Percentiles rank a stretch among this genome's conserved stretches.
Conservation (phyloP, 2,797 vertebrate genomes). For the Gymnothorax javanicus region DNA sequence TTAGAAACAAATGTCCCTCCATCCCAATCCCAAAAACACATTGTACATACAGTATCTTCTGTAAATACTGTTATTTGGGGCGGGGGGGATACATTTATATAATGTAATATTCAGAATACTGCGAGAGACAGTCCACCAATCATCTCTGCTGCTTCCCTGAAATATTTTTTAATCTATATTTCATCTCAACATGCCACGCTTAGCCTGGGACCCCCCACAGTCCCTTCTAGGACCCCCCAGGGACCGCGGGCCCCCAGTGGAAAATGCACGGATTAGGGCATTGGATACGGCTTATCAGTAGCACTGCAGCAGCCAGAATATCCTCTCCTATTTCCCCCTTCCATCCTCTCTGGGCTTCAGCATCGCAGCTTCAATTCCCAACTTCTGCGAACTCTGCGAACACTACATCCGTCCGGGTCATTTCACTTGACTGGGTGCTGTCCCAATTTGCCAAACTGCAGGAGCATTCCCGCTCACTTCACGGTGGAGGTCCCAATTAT, state of each 20-base stretch:
- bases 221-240: neutral
- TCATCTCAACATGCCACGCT: neutral
- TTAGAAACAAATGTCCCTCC: too few species aligned
- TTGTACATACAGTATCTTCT: too few species aligned
- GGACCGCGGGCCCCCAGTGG: too few species aligned
- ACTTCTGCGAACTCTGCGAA: neutral
- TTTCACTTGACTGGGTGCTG: neutral
- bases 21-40: too few species aligned
- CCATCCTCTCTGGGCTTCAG: neutral
- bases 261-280: neutral
- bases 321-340: neutral
- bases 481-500: neutral
- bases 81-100: too few species aligned
- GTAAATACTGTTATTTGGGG: too few species aligned
- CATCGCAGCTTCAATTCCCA: neutral
- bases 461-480: neutral
- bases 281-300: neutral
- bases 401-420: neutral
- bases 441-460: conserved; percentile 8
- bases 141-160: neutral
- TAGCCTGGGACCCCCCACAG: neutral
- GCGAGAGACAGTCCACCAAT: too few species aligned
- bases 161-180: neutral
- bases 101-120: too few species aligned
- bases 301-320: neutral